These are phyloP conservation scores for Burhinus oedicnemus DNA, from an alignment of 2,113 vertebrate species.

Conservation along the genomic window DNA sequence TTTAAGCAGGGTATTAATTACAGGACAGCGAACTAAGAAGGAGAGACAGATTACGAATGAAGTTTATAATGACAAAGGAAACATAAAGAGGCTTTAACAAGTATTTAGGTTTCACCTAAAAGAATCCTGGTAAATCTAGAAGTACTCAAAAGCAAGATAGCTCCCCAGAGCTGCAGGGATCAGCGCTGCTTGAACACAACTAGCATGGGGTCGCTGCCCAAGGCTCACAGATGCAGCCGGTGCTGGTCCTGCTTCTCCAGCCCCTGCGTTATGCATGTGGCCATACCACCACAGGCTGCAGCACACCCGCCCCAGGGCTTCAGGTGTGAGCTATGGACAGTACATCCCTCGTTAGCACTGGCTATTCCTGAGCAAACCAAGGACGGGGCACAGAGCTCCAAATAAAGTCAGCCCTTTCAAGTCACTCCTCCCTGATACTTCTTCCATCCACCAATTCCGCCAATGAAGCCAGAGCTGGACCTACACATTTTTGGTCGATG, in stretches of 20 bases:
- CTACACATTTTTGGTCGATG: neutral
- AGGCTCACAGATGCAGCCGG: rapidly evolving
- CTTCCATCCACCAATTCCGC: neutral
- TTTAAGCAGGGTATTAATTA: slow-evolving; percentile 56
- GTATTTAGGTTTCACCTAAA: neutral
- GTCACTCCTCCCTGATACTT: neutral
- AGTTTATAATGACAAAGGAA: slow-evolving; percentile 18
- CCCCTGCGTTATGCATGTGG: neutral
- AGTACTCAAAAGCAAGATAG: neutral
- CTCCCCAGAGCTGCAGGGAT: neutral
- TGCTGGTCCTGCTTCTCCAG: neutral
- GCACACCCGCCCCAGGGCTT: neutral
- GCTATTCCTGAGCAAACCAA: neutral
- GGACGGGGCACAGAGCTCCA: neutral
- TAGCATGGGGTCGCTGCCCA: neutral
- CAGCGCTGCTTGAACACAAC: neutral
- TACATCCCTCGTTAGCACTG: neutral
- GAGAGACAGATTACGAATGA: neutral
- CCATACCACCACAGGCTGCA: neutral
- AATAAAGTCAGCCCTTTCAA: neutral
- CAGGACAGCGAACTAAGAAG: slow-evolving; percentile 21
- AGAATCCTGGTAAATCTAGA: neutral
- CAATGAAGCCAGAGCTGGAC: neutral
- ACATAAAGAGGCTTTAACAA: neutral
- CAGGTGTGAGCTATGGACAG: rapidly evolving